phyloP scores from a whole-genome alignment of 2,113 vertebrate species.

The Petroica traversi region DNA sequence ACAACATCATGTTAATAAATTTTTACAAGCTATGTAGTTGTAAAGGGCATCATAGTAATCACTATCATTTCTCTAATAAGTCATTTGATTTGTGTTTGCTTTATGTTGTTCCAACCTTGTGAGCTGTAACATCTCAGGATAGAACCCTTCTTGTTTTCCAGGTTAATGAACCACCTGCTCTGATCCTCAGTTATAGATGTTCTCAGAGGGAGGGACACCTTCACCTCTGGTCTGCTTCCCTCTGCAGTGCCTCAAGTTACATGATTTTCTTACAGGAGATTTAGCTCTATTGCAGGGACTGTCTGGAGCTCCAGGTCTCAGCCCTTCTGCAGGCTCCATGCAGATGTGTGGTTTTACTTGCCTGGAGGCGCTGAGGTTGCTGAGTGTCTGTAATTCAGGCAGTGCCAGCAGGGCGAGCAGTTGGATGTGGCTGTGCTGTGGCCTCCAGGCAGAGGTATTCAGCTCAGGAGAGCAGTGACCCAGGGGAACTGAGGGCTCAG shows the following conservation, averaged over 20 bases:
- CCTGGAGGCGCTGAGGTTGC: neutral
- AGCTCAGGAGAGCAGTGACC: neutral
- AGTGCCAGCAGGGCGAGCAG: too few relatives aligned
- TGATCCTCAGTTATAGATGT: neutral
- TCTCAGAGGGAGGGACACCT: neutral
- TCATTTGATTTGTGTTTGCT: neutral
- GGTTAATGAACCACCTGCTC: neutral
- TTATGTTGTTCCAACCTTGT: neutral
- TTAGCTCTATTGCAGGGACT: neutral
- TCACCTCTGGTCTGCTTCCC: neutral
- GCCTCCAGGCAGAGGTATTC: neutral
- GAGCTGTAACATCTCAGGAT: neutral
- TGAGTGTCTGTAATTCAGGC: neutral
- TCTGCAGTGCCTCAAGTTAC: neutral
- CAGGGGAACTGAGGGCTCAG: accelerated
- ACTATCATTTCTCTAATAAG: neutral
- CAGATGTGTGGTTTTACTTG: neutral
- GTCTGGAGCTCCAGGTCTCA: neutral
- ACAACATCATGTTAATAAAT: neutral
- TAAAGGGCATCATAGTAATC: neutral
- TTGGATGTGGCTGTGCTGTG: accelerated
- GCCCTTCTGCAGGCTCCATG: neutral
- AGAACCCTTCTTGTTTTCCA: neutral
- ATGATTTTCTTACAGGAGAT: neutral
- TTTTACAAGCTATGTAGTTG: neutral